Base-by-base conservation (phyloP, 1,140 invertebrate genomes). In the Anastrepha ludens region DNA sequence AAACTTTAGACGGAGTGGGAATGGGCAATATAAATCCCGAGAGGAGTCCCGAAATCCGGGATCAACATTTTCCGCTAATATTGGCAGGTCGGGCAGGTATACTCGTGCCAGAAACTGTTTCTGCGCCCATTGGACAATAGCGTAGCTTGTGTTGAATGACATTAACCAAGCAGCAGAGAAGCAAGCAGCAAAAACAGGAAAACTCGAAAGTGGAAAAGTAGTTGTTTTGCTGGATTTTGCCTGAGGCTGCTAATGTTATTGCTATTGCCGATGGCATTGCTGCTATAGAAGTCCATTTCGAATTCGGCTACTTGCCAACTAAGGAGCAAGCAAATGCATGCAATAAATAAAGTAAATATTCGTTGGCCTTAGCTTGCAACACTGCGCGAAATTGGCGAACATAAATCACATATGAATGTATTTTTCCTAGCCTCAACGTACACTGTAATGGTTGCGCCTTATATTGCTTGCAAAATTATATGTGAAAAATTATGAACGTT, bases 331-430 rank as follows among this genome's bases (percentile, higher is more conserved):
- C 41, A 74, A 44, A 74, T 2, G 64, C n/a, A 39, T 11, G 29
- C 29, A n/a, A 13, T 67, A 67, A 41, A 67, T 67, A 4, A 41
- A 67, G 39, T 67, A 9, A 11, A 67, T 67, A 20, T 39, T 67
- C 29, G 13, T 3, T 15, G 29, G 64, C 29, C 7, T 9, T 29
- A 2, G 8, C 8, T 67, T n/a, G 64, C 64, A 67, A 29, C 64
- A 41, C 64, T 67, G 64, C 15, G 41, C 39, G 4, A n/a, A 47
- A 47, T 74, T 74, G 15, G 17, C 39, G 15, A 13, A 47, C 67
- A 74, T 74, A 39, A 44, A 74, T 47, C 67, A 74, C 67, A 74
- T 74, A 55, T 55, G 50, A 6, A 55, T 29, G 29, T 29, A 74
- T 74, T 74, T 74, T 74, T 74, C 0, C 41, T 8, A 0, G 65